Conservation (phyloP, 2,113 vertebrate species). For the Podarcis muralis region DNA sequence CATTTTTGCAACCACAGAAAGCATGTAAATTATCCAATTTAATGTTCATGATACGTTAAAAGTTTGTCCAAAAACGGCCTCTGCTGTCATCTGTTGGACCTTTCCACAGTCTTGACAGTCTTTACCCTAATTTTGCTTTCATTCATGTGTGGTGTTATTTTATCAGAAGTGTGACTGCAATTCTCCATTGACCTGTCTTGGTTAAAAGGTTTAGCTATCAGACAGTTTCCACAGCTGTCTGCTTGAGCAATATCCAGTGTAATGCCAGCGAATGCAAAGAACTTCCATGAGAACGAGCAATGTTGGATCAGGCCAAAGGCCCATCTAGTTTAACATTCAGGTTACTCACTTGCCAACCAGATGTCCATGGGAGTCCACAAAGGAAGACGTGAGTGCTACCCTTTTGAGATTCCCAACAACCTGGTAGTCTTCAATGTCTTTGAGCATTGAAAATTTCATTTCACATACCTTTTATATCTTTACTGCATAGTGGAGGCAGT, state of each 20-base stretch:
- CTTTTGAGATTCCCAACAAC: no score
- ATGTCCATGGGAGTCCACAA: no score
- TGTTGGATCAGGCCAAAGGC: no score
- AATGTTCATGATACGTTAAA: slow-evolving; percentile 53
- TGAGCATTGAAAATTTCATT: not conserved
- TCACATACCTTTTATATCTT: not conserved
- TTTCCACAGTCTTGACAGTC: slow-evolving; percentile 59
- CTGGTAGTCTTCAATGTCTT: not conserved
- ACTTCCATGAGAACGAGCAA: not conserved
- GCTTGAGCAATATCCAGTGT: no score
- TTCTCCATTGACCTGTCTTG: slow-evolving; percentile 51
- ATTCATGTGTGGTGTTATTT: slow-evolving; percentile 55
- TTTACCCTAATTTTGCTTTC: slow-evolving; percentile 56
- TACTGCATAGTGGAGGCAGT: not conserved
- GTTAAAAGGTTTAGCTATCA: not conserved
- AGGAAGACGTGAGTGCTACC: no score
- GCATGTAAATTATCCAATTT: slow-evolving; percentile 41
- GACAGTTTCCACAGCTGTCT: not conserved
- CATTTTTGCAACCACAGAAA: slow-evolving; percentile 47
- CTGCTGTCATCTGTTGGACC: slow-evolving; percentile 55
- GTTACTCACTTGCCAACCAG: no score
- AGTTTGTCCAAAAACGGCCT: slow-evolving; percentile 37
- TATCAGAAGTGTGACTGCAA: slow-evolving; percentile 31
- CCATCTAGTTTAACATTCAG: no score
- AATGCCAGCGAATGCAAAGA: no score